These are phyloP conservation scores for Chaetorhynchus papuensis DNA, from an alignment of 2,113 vertebrate genomes.

Conservation along the genomic window DNA sequence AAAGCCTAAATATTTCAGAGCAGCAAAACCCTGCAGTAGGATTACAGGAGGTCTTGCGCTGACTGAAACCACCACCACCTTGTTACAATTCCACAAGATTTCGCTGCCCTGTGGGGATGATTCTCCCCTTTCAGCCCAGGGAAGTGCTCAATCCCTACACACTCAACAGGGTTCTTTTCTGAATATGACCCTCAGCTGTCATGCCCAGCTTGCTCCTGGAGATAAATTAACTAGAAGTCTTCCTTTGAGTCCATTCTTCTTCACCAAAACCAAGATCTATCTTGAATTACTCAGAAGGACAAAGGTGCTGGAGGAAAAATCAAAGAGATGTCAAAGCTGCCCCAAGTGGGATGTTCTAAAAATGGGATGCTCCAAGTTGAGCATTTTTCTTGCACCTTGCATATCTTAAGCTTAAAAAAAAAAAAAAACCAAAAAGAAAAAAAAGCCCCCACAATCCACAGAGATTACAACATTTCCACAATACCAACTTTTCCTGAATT, in stretches of 20 bases:
- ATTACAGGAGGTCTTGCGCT: not conserved
- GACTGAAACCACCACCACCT: not conserved
- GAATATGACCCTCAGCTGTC: not conserved
- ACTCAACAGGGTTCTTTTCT: not conserved
- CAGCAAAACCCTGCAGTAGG: not conserved
- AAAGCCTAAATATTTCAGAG: not conserved
- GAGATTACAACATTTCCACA: not conserved
- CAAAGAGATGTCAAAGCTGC: not conserved
- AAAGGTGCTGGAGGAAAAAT: not conserved
- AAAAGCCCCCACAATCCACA: fast-evolving
- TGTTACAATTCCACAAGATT: not conserved
- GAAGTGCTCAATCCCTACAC: not conserved
- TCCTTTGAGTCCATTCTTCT: not conserved
- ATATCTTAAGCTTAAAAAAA: not conserved
- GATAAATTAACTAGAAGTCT: not conserved
- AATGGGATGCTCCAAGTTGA: not conserved
- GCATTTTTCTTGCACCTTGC: not conserved
- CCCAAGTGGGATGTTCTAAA: not conserved
- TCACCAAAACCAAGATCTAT: not conserved
- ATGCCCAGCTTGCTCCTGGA: not conserved
- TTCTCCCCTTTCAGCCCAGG: not conserved
- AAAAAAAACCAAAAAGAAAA: not conserved
- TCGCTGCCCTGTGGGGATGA: not conserved
- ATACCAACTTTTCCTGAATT: not conserved
- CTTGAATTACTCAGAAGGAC: not conserved